These are phyloP conservation scores for Leucoraja ocellata DNA, from an alignment of 2,797 vertebrate genomes.

Conservation along the genomic window DNA sequence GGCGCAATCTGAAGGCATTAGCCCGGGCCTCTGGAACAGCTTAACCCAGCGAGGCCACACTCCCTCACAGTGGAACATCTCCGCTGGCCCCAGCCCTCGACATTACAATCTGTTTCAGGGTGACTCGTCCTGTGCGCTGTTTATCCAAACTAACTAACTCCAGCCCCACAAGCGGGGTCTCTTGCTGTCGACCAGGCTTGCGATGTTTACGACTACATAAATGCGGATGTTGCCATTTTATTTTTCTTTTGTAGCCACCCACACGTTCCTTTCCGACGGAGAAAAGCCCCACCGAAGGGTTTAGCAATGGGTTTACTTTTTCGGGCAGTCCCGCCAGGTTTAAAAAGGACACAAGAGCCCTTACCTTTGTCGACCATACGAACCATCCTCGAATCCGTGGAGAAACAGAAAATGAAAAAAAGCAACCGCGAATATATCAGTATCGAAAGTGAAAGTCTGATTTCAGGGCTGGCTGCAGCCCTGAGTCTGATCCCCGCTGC, in stretches of 20 bases:
- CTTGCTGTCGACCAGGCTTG: neutral
- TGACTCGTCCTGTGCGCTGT: neutral
- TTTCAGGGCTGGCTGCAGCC: neutral
- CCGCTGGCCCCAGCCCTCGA: neutral
- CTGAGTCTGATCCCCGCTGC: neutral
- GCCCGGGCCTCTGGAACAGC: neutral
- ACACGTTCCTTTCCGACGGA: too few relatives aligned
- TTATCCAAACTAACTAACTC: neutral
- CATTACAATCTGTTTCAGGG: neutral
- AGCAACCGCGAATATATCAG: neutral
- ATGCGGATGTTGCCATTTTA: neutral
- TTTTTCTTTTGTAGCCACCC: neutral
- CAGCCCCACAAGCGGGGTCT: neutral
- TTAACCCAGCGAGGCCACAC: neutral
- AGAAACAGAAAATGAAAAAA: neutral
- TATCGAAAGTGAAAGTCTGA: slow-evolving; percentile 8
- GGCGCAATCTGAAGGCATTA: neutral
- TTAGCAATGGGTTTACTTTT: neutral
- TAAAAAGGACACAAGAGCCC: neutral
- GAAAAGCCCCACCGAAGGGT: neutral
- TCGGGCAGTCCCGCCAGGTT: neutral
- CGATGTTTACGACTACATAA: neutral
- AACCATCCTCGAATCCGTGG: neutral
- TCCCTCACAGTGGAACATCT: neutral
- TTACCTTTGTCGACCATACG: neutral